phyloP scores from a whole-genome alignment of 2,113 vertebrate genomes.

The Centropus unirufus region DNA sequence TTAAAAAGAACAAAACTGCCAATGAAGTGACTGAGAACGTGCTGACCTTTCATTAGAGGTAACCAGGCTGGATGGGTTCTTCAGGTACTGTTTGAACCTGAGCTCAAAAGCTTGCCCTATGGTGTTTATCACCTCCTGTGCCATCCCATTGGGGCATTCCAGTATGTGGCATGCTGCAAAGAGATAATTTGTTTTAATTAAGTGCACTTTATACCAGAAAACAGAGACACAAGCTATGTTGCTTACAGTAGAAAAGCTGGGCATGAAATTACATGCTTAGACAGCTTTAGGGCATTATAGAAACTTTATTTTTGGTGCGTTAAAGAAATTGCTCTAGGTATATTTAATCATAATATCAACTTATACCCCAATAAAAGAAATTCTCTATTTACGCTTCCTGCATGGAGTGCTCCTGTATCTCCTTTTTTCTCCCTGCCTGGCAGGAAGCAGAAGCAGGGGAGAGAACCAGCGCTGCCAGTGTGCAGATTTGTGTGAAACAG shows the following conservation, averaged over 20 bases:
- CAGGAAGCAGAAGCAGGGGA: not conserved
- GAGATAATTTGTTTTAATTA: not conserved
- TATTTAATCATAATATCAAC: not conserved
- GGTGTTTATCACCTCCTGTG: conserved; percentile 87
- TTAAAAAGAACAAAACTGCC: not conserved
- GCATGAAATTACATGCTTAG: not conserved
- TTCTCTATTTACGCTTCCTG: not conserved
- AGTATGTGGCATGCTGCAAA: conserved; percentile 90
- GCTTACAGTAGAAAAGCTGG: not conserved
- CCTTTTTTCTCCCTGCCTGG: not conserved
- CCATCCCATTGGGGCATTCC: conserved; percentile 85
- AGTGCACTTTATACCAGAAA: not conserved
- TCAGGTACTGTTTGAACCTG: conserved; percentile 90
- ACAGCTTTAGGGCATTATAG: not conserved
- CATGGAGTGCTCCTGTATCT: not conserved
- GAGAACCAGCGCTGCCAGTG: not conserved
- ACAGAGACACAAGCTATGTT: not conserved
- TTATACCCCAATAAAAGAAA: not conserved
- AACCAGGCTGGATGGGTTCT: conserved; percentile 78
- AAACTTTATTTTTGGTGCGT: not conserved
- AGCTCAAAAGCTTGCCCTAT: conserved; percentile 93
- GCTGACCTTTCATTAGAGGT: conserved; percentile 83
- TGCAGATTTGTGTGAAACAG: not conserved
- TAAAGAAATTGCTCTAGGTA: not conserved
- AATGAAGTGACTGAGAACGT: not conserved